A percentile compares a stretch with the other conserved stretches of the same genome.
Conservation (phyloP, 35 echinoderm and acorn worm species). For the Ophiothrix spiculata region DNA sequence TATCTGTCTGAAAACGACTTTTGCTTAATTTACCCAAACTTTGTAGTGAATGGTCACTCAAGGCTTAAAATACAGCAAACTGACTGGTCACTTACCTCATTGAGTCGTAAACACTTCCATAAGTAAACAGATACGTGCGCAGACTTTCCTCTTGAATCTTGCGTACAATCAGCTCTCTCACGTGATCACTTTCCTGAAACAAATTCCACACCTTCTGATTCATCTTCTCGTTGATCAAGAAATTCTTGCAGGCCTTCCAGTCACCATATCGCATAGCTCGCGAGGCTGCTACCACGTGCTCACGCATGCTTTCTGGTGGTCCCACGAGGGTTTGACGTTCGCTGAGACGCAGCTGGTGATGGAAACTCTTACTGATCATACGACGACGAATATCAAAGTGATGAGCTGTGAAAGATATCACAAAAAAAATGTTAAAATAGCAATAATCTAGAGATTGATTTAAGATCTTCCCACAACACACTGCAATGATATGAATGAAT, state of each 20-base stretch:
- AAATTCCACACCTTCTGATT: slow-evolving; percentile 95
- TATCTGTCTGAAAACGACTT: neutral
- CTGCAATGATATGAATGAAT: neutral
- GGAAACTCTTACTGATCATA: slow-evolving; percentile 99
- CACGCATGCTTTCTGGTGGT: slow-evolving; percentile 95
- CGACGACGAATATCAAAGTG: slow-evolving; percentile 96
- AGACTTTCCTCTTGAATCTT: slow-evolving; percentile 98
- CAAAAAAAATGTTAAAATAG: neutral
- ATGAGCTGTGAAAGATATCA: slow-evolving; percentile 50
- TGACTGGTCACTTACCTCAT: slow-evolving; percentile 67
- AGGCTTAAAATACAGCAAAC: neutral
- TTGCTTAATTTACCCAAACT: neutral
- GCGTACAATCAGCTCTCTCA: slow-evolving; percentile 77
- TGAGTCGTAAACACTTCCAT: slow-evolving; percentile 96
- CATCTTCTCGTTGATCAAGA: slow-evolving; percentile 96
- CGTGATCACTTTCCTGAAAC: slow-evolving; percentile 71
- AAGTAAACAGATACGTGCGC: slow-evolving; percentile 91
- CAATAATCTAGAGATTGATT: neutral
- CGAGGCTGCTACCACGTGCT: slow-evolving; percentile 94
- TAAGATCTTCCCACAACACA: neutral
- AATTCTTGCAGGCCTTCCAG: slow-evolving; percentile 77
- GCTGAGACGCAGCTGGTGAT: slow-evolving; percentile 92
- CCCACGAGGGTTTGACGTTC: slow-evolving; percentile 92
- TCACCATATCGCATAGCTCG: slow-evolving; percentile 88
- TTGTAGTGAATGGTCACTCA: neutral